Percentiles rank a stretch among this genome's conserved stretches.
Evolutionary conservation across 2,888 invertebrate genomes (phyloP).

Genomic region (Automeris io): DNA sequence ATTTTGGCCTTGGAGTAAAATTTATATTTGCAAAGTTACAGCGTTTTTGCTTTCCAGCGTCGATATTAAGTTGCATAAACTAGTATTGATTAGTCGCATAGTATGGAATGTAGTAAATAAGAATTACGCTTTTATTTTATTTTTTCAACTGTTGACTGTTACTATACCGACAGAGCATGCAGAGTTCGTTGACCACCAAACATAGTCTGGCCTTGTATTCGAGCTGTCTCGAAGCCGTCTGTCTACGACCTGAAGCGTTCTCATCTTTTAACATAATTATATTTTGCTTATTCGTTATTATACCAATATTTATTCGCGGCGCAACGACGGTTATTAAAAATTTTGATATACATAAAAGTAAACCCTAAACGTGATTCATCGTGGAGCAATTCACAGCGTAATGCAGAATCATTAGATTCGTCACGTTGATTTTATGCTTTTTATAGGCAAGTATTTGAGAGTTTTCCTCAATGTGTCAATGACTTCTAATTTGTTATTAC

Average conservation of each 20-base stretch:
- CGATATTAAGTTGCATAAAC: no score
- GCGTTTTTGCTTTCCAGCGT: no score
- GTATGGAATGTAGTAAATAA: slow-evolving; percentile 9
- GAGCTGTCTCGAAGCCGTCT: slow-evolving; percentile 38
- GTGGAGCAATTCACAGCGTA: slow-evolving; percentile 26
- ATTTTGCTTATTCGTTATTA: neutral
- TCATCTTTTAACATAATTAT: slow-evolving; percentile 10
- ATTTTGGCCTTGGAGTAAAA: no score
- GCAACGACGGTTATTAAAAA: slow-evolving; percentile 2
- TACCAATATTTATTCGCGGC: neutral
- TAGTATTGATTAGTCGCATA: slow-evolving; percentile 2
- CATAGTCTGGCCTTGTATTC: slow-evolving; percentile 55
- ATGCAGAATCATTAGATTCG: slow-evolving; percentile 39
- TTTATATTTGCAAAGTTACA: no score
- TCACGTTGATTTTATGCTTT: slow-evolving; percentile 50
- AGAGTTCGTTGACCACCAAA: slow-evolving; percentile 51
- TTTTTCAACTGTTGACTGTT: slow-evolving; percentile 38
- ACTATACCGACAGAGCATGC: slow-evolving; percentile 33
- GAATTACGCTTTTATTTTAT: slow-evolving; percentile 24
- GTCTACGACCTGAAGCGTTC: slow-evolving; percentile 25
- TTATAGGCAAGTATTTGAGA: slow-evolving; percentile 33
- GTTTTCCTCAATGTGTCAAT: slow-evolving; percentile 64
- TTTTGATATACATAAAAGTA: slow-evolving; percentile 4
- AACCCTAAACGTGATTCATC: slow-evolving; percentile 22
- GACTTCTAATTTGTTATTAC: slow-evolving; percentile 35